A percentile compares a stretch with the other conserved stretches of the same genome.
These are phyloP conservation scores for Taeniopygia guttata DNA, from an alignment of 2,797 vertebrate genomes.

Conservation along the genomic window DNA sequence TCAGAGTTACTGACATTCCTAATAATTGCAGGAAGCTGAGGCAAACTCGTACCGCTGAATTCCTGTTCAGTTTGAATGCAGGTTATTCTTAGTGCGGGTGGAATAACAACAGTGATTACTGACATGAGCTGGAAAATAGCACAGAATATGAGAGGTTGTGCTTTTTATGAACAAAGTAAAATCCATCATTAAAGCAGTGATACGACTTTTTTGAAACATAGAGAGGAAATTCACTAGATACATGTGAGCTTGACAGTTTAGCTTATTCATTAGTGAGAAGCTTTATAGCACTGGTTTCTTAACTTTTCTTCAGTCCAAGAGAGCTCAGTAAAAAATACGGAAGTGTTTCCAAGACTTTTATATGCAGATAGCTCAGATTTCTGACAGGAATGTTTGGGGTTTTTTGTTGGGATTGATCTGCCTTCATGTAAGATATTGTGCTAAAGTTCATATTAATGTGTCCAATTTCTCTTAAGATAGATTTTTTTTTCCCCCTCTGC, in stretches of 20 bases:
- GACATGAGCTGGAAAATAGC: background rate
- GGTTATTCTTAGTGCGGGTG: background rate
- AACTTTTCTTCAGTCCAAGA: background rate
- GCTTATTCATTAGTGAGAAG: background rate
- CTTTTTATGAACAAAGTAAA: background rate
- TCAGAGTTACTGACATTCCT: background rate
- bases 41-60: background rate
- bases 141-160: background rate
- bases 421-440: background rate
- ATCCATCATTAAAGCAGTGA: background rate
- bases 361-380: background rate
- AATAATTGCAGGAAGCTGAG: background rate
- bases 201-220: background rate
- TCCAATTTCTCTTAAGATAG: background rate
- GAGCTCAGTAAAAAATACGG: background rate
- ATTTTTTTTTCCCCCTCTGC: background rate
- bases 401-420: background rate
- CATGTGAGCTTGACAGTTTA: background rate
- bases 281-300: background rate
- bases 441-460: background rate
- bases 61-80: background rate
- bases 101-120: background rate
- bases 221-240: background rate
- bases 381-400: background rate
- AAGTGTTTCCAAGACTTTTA: background rate